Conservation (phyloP, 2,888 invertebrate species). For the Anticlea derivata region DNA sequence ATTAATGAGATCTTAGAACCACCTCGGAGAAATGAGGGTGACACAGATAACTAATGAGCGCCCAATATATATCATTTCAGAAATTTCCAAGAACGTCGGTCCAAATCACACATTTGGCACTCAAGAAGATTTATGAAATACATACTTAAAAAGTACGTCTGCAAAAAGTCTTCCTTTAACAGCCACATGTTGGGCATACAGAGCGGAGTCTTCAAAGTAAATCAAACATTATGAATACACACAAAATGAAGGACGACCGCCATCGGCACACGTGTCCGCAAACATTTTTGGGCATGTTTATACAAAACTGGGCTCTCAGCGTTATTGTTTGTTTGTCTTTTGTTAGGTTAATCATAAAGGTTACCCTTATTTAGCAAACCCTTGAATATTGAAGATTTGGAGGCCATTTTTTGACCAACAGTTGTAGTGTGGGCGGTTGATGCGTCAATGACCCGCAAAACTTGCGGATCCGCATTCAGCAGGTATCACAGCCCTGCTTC, state of each 20-base stretch:
- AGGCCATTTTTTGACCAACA: conserved; percentile 58
- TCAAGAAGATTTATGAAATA: conserved; percentile 44
- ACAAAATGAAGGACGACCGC: conserved; percentile 63
- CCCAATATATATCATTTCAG: conserved; percentile 23
- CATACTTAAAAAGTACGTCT: conserved; percentile 26
- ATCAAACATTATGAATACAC: conserved; percentile 63
- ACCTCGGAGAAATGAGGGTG: conserved; percentile 17
- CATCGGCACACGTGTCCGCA: conserved; percentile 71
- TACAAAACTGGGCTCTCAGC: conserved; percentile 61
- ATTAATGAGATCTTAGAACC: conserved; percentile 19
- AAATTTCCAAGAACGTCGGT: conserved; percentile 30
- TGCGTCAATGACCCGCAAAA: conserved; percentile 82
- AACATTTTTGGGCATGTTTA: conserved; percentile 71
- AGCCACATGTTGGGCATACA: conserved; percentile 54
- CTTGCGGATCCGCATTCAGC: conserved; percentile 80
- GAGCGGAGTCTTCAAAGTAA: conserved; percentile 69
- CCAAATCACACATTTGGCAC: conserved; percentile 37
- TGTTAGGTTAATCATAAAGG: conserved; percentile 37
- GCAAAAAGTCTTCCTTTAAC: conserved; percentile 27
- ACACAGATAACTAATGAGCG: conserved; percentile 33
- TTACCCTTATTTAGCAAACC: conserved; percentile 32
- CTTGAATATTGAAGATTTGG: conserved; percentile 26
- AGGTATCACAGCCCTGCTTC: conserved; percentile 57
- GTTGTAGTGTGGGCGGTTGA: conserved; percentile 72
- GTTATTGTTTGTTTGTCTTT: conserved; percentile 51